Evolutionary conservation across 2,888 invertebrate species (phyloP).

Genomic region (Liopterus haemorrhoidalis): DNA sequence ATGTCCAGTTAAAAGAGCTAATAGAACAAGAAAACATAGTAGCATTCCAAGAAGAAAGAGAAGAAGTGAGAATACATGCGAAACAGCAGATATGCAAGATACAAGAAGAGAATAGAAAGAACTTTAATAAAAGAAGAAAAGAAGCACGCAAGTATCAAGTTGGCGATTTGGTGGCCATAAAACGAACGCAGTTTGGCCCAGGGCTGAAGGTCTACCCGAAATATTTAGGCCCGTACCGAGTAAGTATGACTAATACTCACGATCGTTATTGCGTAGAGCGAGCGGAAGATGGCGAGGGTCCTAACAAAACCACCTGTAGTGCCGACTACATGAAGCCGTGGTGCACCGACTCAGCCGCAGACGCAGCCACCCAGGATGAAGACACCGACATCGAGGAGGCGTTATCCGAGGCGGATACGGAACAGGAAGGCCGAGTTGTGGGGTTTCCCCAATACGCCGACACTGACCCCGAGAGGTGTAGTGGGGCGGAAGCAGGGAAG

Average conservation of each 20-base stretch:
- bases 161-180: conserved; percentile 37
- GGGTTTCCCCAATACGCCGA: too few species aligned
- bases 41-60: conserved; percentile 19
- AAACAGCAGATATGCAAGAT: conserved; percentile 26
- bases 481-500: too few species aligned
- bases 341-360: too few species aligned
- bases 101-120: conserved; percentile 32
- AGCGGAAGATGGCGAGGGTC: too few species aligned
- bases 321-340: too few species aligned
- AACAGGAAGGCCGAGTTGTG: too few species aligned
- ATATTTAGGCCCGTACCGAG: conserved; percentile 38
- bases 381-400: too few species aligned
- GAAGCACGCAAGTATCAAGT: conserved; percentile 28
- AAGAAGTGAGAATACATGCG: conserved; percentile 17
- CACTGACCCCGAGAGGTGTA: too few species aligned
- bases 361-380: too few species aligned
- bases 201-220: conserved; percentile 38
- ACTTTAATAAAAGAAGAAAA: conserved; percentile 31
- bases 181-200: conserved; percentile 39
- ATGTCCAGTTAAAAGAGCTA: conserved; percentile 18
- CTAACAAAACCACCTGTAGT: too few species aligned
- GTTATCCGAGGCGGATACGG: too few species aligned
- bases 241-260: conserved; percentile 33
- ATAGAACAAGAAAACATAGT: conserved; percentile 25
- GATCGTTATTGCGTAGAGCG: too few species aligned